These are phyloP conservation scores for Anguilla japonica DNA, from an alignment of 2,113 vertebrate species.

Conservation along the genomic window DNA sequence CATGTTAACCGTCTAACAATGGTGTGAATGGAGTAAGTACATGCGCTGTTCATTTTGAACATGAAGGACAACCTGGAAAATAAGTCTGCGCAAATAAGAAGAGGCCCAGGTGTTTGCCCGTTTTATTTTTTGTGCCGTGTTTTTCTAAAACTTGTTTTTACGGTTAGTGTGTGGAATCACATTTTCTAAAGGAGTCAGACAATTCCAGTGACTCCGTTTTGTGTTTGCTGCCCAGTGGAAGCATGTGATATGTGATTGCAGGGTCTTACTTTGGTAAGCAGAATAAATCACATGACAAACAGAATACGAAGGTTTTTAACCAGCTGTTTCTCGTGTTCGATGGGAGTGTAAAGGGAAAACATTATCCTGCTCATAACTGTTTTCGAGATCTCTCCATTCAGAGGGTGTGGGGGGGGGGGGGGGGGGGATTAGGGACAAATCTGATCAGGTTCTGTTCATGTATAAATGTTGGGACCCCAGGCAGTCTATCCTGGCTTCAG, in stretches of 20 bases:
- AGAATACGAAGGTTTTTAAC: not conserved
- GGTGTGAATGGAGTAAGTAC: too few species aligned
- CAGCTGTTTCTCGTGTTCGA: not conserved
- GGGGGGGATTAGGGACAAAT: not conserved
- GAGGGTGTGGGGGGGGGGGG: not conserved
- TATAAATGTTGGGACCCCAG: not conserved
- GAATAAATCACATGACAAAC: not conserved
- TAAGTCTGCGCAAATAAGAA: not conserved
- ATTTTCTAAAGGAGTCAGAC: not conserved
- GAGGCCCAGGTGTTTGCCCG: not conserved
- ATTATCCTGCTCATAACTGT: not conserved
- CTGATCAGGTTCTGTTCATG: not conserved
- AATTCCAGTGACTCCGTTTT: not conserved
- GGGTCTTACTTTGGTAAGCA: not conserved
- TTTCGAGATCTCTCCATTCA: not conserved
- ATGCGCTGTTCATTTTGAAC: not conserved
- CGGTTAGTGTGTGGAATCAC: not conserved
- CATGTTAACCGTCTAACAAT: too few species aligned
- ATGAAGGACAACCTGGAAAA: not conserved
- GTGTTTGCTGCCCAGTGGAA: not conserved
- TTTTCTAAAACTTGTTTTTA: not conserved
- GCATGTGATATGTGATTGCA: not conserved
- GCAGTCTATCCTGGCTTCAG: not conserved
- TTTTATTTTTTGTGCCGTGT: not conserved
- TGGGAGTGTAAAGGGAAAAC: not conserved